These are phyloP conservation scores for Porites cylindrica DNA, from an alignment of 92 coral and sea anemone genomes.

Conservation along the genomic window DNA sequence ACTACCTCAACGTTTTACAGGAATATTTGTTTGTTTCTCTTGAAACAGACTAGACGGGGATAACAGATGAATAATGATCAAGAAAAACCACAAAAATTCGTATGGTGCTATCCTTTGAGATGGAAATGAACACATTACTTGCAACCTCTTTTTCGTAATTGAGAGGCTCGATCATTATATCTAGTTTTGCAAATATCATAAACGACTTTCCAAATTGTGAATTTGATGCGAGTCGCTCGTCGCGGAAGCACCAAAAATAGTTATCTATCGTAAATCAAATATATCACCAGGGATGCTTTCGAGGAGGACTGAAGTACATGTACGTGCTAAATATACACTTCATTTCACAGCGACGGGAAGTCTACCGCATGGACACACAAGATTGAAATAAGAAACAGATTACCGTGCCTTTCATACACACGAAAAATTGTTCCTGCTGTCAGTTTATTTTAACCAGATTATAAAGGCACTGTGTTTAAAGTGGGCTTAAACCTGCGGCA, in stretches of 20 bases:
- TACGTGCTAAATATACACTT: slow-evolving; percentile 12
- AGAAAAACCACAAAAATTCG: slow-evolving; percentile 28
- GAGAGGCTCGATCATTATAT: neutral
- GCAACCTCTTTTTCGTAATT: neutral
- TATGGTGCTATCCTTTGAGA: neutral
- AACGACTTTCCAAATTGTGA: neutral
- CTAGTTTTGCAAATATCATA: slow-evolving; percentile 5
- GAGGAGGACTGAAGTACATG: neutral
- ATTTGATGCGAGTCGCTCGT: neutral
- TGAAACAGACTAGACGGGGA: neutral
- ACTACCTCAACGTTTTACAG: neutral
- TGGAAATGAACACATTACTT: neutral
- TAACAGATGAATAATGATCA: neutral
- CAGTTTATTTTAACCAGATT: slow-evolving; percentile 20
- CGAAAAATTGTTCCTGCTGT: neutral
- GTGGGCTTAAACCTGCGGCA: neutral
- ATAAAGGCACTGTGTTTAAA: neutral
- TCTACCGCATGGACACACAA: slow-evolving; percentile 4
- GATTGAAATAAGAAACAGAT: neutral
- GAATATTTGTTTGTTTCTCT: slow-evolving; percentile 21
- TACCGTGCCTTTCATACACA: neutral
- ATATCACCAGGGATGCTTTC: neutral
- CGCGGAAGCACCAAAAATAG: neutral
- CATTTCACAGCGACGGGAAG: slow-evolving; percentile 24
- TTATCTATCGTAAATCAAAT: neutral